Evolutionary conservation across 2,797 vertebrate genomes (phyloP), one percentile per base, ranked within the genome.

Genomic region (Tenualosa ilisha): DNA sequence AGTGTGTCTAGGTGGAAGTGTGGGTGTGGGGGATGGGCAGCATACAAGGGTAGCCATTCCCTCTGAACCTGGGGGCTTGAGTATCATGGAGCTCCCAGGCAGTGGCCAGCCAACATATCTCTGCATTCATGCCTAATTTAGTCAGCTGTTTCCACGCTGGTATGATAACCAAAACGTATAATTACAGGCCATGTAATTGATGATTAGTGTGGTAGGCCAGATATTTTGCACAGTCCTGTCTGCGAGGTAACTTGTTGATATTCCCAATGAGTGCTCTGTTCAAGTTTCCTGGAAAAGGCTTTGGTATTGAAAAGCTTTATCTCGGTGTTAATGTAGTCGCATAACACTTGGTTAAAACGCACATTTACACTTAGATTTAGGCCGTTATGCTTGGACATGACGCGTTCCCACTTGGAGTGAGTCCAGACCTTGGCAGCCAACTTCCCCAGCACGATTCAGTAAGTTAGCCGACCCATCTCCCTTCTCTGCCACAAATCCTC

Each of bases 131-230:
- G 87, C 61, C 83, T 65, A 53, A 46, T 43, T 79, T 49, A n/a
- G 49, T 84, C 56, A 56, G 79, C 53, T 81, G 49, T 81, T 81
- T 59, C 81, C 61, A 68, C 50, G 31, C 81, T 81, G 68, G 82
- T 81, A 86, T 56, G 68, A 81, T 65, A 83, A 81, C 81, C 26
- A 50, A 82, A 86, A 85, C 49, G 24, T 85, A 82, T 56, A 81
- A 82, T 86, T 88, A 85, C 82, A 87, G 56, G 50, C 72, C 81
- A 75, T 65, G 81, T 86, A 83, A 88, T 84, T 24, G 83, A 31
- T 82, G 61, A 86, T 85, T 86, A 85, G 50, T 63, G 75, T 68
- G 72, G 85, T 82, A 50, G 50, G 50, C 20, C 59, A 86, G 43
- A 65, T 24, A 61, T 59, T 82, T 50, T 46, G 63, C 31, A 49